These are phyloP conservation scores for Ophiodon elongatus DNA, from an alignment of 2,113 vertebrate genomes.

Conservation along the genomic window DNA sequence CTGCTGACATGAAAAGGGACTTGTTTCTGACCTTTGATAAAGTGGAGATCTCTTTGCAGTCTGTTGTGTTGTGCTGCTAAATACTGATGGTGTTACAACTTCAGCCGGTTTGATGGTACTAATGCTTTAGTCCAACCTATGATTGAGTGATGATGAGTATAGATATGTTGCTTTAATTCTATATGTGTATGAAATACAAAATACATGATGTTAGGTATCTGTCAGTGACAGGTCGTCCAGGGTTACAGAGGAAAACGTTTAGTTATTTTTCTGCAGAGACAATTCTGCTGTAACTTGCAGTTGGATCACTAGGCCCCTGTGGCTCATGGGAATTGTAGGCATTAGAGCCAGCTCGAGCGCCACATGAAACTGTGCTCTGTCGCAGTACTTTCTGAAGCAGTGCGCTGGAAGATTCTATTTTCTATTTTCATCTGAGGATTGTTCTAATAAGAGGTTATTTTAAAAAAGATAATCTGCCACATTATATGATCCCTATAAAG, in stretches of 20 bases:
- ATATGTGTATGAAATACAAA: not conserved
- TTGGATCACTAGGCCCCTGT: not conserved
- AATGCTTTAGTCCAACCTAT: not conserved
- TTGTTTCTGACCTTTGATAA: not conserved
- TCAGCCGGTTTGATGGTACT: not conserved
- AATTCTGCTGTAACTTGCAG: not conserved
- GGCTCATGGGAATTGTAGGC: conserved; percentile 52
- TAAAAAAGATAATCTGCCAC: not conserved
- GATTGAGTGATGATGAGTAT: not conserved
- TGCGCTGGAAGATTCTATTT: not conserved
- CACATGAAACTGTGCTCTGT: not conserved
- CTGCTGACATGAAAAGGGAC: not conserved
- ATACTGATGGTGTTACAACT: no score
- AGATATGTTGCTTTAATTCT: not conserved
- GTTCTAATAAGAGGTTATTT: not conserved
- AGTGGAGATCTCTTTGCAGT: not conserved
- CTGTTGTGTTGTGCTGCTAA: not conserved
- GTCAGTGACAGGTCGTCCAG: no score
- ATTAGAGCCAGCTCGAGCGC: not conserved
- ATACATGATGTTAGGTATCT: not conserved
- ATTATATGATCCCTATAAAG: not conserved
- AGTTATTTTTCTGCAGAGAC: not conserved
- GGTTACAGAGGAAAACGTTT: not conserved
- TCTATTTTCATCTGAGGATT: not conserved
- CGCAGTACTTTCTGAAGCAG: not conserved